phyloP scores from a whole-genome alignment of 2,888 invertebrate species.

The Chalcis sispes region DNA sequence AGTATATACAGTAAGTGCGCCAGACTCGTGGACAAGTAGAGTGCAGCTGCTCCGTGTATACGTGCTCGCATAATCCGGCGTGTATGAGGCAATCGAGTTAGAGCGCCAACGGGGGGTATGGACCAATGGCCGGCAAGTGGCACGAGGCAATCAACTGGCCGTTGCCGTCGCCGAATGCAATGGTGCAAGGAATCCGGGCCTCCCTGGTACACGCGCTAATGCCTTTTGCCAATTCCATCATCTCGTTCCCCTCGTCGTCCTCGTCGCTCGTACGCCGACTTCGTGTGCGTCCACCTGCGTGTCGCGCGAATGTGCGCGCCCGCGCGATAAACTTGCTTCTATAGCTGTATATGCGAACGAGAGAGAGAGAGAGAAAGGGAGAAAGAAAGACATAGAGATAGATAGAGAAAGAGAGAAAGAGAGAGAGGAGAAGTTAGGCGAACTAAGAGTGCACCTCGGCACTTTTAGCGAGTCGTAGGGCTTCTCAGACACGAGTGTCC shows the following conservation, averaged over 20 bases:
- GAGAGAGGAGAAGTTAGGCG: not conserved
- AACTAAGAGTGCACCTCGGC: not conserved
- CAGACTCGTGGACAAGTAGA: no score
- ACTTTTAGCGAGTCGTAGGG: constrained; percentile 30
- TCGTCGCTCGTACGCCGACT: not conserved
- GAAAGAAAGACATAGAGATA: not conserved
- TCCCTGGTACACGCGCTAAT: no score
- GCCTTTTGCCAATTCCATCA: constrained; percentile 67
- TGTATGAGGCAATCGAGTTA: not conserved
- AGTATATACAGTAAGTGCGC: no score
- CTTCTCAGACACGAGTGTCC: constrained; percentile 64
- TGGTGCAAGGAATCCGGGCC: constrained; percentile 60
- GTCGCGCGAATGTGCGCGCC: not conserved
- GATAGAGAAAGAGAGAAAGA: no score
- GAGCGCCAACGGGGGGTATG: constrained; percentile 42
- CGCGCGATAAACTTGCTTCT: not conserved
- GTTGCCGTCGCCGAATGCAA: constrained; percentile 64
- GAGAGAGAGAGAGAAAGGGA: no score
- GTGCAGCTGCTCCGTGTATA: no score
- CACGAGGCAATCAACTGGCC: constrained; percentile 74
- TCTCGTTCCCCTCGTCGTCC: constrained; percentile 58
- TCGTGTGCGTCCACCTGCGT: not conserved
- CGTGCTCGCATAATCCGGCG: no score
- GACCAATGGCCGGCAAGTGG: constrained; percentile 74
- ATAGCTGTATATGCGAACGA: not conserved